Base-by-base conservation (phyloP, 2,888 invertebrate genomes). In the Carterocephalus palaemon region DNA sequence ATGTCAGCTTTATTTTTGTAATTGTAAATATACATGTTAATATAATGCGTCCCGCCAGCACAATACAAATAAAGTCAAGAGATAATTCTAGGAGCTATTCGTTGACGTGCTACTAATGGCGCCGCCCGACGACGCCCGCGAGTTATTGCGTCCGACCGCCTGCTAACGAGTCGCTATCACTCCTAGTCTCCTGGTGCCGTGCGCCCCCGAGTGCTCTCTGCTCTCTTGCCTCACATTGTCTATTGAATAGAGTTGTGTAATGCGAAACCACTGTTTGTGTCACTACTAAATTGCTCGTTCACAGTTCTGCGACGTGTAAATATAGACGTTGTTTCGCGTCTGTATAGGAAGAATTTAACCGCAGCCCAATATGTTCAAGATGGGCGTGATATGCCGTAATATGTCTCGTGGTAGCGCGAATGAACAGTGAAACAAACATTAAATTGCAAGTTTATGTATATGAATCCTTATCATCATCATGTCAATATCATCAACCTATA, bases 41-140 rank as follows among this genome's bases (percentile, higher is more conserved):
- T n/a, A n/a, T n/a, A n/a, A n/a, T 9, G 23, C 8, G 9, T 12
- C 12, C 6, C 26, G 26, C 12, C 12, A 10, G 26, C 12, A 12
- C 12, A 26, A 12, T 12, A 26, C 26, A 26, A 26, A 26, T 10
- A 12, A 7, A 26, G n/a, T n/a, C n/a, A n/a, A n/a, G n/a, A 26
- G 26, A 26, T 7, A 22, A 7, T 12, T 2, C 4, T 13, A 3
- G 19, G 10, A 26, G 6, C 20, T 59, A 52, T 57, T 50, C 55
- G 36, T 46, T 56, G 64, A 65, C 69, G 56, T 58, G 29, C 49
- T 59, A 70, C 67, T 70, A 71, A 73, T 74, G 63, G 61, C 53
- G 64, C 70, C 73, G 60, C 67, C 69, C 65, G 66, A 62, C 59
- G 60, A 56, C 54, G 62, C 57, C 43, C 49, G 54, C 51, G 51